phyloP scores from a whole-genome alignment of 1,140 invertebrate species.

The Drosophila punjabiensis region DNA sequence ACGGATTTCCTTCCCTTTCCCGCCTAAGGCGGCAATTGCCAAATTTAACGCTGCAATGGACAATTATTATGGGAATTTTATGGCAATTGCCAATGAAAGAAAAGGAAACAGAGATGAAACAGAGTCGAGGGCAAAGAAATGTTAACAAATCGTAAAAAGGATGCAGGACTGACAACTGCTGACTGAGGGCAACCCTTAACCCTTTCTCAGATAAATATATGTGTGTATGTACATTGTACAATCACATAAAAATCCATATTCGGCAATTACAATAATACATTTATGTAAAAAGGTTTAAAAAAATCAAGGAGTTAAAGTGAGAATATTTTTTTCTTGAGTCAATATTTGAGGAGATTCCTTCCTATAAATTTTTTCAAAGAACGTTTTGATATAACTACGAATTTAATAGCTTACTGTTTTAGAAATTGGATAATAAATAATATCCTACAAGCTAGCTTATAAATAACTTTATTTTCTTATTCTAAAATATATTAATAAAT shows the following conservation, averaged over 20 bases:
- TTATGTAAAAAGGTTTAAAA: constrained; percentile 4
- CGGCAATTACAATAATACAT: constrained; percentile 39
- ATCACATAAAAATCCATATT: constrained; percentile 31
- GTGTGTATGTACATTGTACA: neutral
- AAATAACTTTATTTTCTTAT: neutral
- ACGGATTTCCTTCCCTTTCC: constrained; percentile 17
- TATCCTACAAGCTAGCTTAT: neutral
- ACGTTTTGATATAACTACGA: neutral
- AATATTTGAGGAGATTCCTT: neutral
- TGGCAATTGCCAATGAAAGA: constrained; percentile 73
- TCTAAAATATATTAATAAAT: neutral
- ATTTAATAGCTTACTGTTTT: too few species aligned
- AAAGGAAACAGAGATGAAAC: constrained; percentile 21
- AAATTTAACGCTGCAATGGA: constrained; percentile 77
- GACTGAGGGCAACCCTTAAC: constrained; percentile 25
- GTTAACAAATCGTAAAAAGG: constrained; percentile 78
- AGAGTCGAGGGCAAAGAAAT: constrained; percentile 51
- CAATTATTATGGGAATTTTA: constrained; percentile 82
- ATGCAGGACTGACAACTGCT: constrained; percentile 30
- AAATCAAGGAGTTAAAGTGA: neutral
- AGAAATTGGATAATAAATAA: neutral
- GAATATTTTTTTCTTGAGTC: neutral
- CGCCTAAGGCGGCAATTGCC: constrained; percentile 47
- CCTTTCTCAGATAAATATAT: constrained; percentile 13
- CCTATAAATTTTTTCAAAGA: neutral